Evolutionary conservation across 2,113 vertebrate species (phyloP).

Genomic region (Caranx ignobilis): DNA sequence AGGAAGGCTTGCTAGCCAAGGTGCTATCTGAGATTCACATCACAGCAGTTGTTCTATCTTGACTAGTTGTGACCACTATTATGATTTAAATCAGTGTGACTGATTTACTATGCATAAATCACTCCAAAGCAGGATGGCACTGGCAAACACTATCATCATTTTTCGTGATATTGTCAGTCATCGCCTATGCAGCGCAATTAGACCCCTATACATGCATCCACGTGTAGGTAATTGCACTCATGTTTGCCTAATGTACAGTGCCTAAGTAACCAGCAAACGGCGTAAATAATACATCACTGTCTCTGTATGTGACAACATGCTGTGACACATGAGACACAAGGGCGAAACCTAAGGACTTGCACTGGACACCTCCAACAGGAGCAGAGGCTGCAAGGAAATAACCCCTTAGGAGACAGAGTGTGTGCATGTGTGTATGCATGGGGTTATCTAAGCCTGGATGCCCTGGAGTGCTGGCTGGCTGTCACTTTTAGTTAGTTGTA

Average conservation of each 20-base stretch:
- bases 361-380: slow-evolving; percentile 65
- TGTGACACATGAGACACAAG: slow-evolving; percentile 70
- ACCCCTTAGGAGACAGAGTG: slow-evolving; percentile 43
- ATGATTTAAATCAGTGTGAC: slow-evolving; percentile 18
- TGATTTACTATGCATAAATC: slow-evolving; percentile 27
- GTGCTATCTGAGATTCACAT: not conserved
- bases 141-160: not conserved
- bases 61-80: not conserved
- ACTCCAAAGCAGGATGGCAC: slow-evolving; percentile 15
- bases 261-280: slow-evolving; percentile 48
- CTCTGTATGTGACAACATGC: slow-evolving; percentile 62
- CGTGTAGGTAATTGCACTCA: slow-evolving; percentile 56
- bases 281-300: slow-evolving; percentile 77
- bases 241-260: slow-evolving; percentile 62
- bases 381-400: slow-evolving; percentile 61
- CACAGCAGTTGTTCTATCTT: slow-evolving; percentile 1
- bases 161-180: slow-evolving; percentile 44
- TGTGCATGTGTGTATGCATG: slow-evolving; percentile 44
- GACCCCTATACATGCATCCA: slow-evolving; percentile 39
- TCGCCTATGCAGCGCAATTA: slow-evolving; percentile 61
- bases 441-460: slow-evolving; percentile 49
- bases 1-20: not conserved
- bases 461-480: slow-evolving; percentile 53
- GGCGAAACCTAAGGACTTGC: slow-evolving; percentile 71
- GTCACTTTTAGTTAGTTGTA: slow-evolving; percentile 65